Base-by-base conservation (phyloP, 2,113 vertebrate species). In the Coturnix japonica region DNA sequence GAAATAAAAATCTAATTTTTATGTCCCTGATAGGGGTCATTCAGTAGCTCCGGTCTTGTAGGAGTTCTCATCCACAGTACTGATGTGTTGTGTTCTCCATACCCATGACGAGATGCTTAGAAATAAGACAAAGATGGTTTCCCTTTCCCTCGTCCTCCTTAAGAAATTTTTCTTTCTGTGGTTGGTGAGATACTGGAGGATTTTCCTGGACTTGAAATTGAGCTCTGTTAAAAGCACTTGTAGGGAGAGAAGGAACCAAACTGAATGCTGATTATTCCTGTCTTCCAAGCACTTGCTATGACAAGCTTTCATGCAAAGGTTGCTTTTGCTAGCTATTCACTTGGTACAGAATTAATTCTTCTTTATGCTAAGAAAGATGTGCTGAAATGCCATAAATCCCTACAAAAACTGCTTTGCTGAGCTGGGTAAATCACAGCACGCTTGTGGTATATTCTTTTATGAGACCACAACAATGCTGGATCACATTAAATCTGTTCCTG, bases 171-270 rank as follows among this genome's bases (percentile, higher is more conserved):
- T 16, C 69, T 67, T 53, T 15, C 26, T 30, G 30, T 72, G 69
- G 35, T n/a, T 76, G 41, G 12, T 66, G 46, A 74, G 71, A 78
- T 26, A 33, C 18, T 74, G 51, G 74, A 69, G 33, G 65, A 53
- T 78, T 91, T 86, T 77, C 31, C 30, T 53, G 46, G 64, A 43
- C 26, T 76, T 26, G 19, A n/a, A 61, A 43, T 44, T 39, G 46
- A 79, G 35, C 53, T 83, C 61, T 90, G 16, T n/a, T 91, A 66
- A 94, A 73, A 89, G 57, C 39, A 31, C 73, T 88, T 84, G 30
- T 49, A 81, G 47, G 37, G 82, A 69, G 10, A 0, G 0, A 15
- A 11, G 51, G 18, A 90, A 20, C 49, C 47, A 37, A 72, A 41
- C 37, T 77, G 63, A 78, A 47, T 53, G 20, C 3, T 30, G 59